Base-by-base conservation (phyloP, 1,140 invertebrate genomes). In the Choristoneura fumiferana region DNA sequence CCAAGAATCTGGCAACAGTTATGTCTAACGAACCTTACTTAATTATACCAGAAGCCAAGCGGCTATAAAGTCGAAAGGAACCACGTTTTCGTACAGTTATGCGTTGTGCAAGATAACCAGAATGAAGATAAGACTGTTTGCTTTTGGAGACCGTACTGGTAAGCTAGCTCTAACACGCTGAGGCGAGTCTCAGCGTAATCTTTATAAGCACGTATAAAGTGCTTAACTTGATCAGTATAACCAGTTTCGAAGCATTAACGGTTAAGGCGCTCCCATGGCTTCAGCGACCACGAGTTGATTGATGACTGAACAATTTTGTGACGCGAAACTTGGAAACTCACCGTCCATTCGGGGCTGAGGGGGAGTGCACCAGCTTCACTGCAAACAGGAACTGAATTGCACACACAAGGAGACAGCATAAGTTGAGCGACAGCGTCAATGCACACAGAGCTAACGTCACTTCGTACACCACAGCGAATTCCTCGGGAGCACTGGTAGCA, bases 321-420 rank as follows among this genome's bases (percentile, higher is more conserved):
- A 54, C 45, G 8, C 22, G n/a, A 56, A 39, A 9, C 8, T 55
- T 22, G 35, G 43, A 18, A 43, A 82, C 87, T 83, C 71, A 89
- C 88, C 88, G 80, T 77, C 87, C 89, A 72, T 82, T 92, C 84
- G 84, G 93, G 78, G 89, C 93, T 82, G 76, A 91, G 10, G 91
- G 93, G 29, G 95, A 94, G 70, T 96, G 94, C 62, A 96, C 93
- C 72, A 98, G 92, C 91, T 97, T 98, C 57, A 97, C 95, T 17
- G 96, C 95, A 83, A 98, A 98, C 68, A 98, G 92, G 90, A 97
- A 97, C 90, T 98, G 97, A 72, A 97, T 96, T 62, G 96, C 95
- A 91, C 96, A 98, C 58, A 98, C 96, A 61, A 98, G 92, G 36
- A 98, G 91, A 81, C 96, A 98, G 89, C 96, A 97, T 12, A 98